Evolutionary conservation across 2,113 vertebrate species (phyloP).

Genomic region (Tinamus guttatus): DNA sequence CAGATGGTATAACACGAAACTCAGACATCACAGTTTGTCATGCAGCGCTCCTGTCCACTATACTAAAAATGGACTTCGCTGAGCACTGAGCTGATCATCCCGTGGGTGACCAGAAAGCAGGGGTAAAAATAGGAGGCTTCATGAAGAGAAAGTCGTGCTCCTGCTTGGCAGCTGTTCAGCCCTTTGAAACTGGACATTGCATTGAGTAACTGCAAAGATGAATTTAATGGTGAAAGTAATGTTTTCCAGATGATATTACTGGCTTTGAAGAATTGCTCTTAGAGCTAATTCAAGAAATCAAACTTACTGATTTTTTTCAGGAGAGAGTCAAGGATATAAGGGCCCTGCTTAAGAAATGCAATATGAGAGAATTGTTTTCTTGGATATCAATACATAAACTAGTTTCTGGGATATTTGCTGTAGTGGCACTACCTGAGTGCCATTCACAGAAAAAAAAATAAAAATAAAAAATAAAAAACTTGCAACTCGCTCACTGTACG

Average conservation of each 20-base stretch:
- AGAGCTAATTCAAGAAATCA: neutral
- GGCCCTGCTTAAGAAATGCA: neutral
- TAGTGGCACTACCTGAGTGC: neutral
- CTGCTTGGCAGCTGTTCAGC: constrained; percentile 52
- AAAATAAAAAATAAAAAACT: no score
- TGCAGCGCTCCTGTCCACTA: constrained; percentile 23
- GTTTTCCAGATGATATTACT: neutral
- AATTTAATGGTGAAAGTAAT: neutral
- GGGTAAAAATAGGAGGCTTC: constrained; percentile 47
- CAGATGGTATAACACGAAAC: constrained; percentile 63
- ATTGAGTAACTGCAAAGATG: constrained; percentile 3
- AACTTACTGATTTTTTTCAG: constrained; percentile 9
- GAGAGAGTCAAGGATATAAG: neutral
- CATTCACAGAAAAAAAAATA: neutral
- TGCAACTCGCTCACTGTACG: neutral
- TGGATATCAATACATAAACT: neutral
- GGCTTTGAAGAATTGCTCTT: neutral
- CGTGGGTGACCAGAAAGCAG: constrained; percentile 57
- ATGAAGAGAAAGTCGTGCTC: constrained; percentile 48
- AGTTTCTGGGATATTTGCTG: neutral
- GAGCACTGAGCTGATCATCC: constrained; percentile 45
- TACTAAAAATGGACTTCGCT: constrained; percentile 62
- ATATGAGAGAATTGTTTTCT: neutral
- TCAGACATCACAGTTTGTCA: constrained; percentile 65
- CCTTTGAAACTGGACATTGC: constrained; percentile 33